These are phyloP conservation scores for Himalopsyche anomala DNA, from an alignment of 2,888 invertebrate genomes.

Conservation along the genomic window DNA sequence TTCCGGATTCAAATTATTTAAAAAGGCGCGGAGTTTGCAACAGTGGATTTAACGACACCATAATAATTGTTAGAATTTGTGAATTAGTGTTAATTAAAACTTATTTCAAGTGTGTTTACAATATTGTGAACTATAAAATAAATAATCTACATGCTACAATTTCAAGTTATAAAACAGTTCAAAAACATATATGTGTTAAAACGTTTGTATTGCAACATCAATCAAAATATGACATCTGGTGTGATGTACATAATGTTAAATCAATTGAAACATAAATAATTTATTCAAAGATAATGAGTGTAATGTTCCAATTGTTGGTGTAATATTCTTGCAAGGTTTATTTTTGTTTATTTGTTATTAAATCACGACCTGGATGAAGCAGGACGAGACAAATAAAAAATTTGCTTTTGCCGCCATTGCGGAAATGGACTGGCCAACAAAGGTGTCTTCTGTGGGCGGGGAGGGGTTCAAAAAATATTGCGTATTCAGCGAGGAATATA, in stretches of 20 bases:
- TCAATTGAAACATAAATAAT: background rate
- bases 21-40: background rate
- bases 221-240: background rate
- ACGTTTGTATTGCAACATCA: too few relatives aligned
- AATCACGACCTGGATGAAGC: background rate
- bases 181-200: too few relatives aligned
- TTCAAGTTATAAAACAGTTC: too few relatives aligned
- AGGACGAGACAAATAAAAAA: background rate
- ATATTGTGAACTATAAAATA: background rate
- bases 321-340: background rate
- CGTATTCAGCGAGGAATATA: background rate
- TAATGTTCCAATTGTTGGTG: background rate
- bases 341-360: background rate
- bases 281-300: background rate
- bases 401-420: background rate
- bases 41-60: background rate
- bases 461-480: background rate
- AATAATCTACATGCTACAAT: background rate
- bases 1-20: background rate
- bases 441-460: background rate
- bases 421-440: conserved; percentile 20
- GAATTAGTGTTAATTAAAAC: background rate
- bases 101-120: background rate
- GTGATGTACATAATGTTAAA: too few relatives aligned
- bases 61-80: background rate